Evolutionary conservation across 2,797 vertebrate genomes (phyloP).

Genomic region (Peromyscus aztecus): DNA sequence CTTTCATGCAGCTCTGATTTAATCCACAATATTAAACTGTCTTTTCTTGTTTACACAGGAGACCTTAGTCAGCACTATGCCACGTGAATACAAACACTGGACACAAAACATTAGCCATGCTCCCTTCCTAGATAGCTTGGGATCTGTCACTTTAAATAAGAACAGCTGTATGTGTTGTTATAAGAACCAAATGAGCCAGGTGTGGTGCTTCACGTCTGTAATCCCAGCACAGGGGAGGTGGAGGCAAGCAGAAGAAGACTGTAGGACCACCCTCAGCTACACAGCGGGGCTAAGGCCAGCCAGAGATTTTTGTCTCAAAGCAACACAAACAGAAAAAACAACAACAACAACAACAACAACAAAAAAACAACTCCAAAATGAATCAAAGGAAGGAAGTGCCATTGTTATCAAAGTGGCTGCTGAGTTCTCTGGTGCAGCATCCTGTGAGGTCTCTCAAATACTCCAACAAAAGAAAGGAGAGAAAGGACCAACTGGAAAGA

Average conservation of each 20-base stretch:
- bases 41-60: neutral
- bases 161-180: neutral
- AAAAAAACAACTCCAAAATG: neutral
- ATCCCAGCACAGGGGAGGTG: neutral
- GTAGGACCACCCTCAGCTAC: neutral
- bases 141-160: neutral
- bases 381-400: neutral
- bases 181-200: neutral
- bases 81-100: neutral
- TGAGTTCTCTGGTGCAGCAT: neutral
- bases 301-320: neutral
- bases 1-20: neutral
- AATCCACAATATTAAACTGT: constrained; percentile 21
- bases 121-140: neutral
- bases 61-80: neutral
- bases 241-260: neutral
- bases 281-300: neutral
- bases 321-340: neutral
- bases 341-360: no score
- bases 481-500: no score
- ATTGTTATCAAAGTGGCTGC: neutral
- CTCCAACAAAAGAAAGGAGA: neutral
- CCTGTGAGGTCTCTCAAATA: neutral
- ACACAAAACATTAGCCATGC: neutral
- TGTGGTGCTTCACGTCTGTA: neutral